Evolutionary conservation across 2,888 invertebrate genomes (phyloP).

Genomic region (Acholoe squamosa): DNA sequence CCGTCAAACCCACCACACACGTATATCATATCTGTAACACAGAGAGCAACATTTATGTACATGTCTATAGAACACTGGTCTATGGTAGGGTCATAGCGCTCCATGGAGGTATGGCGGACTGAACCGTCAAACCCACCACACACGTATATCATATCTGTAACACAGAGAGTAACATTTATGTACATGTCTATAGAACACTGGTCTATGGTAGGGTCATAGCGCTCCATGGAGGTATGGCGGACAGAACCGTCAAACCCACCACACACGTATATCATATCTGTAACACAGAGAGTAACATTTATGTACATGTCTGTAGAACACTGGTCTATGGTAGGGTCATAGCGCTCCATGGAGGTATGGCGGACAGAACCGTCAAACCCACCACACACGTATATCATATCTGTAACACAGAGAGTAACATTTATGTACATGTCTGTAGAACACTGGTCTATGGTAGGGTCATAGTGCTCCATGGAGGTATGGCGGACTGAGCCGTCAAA

Average conservation of each 20-base stretch:
- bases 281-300: slow-evolving; percentile 61
- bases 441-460: slow-evolving; percentile 80
- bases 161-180: slow-evolving; percentile 48
- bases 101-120: slow-evolving; percentile 81
- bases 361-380: slow-evolving; percentile 82
- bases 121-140: slow-evolving; percentile 83
- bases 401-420: slow-evolving; percentile 72
- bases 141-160: slow-evolving; percentile 80
- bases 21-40: slow-evolving; percentile 78
- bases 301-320: slow-evolving; percentile 69
- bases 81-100: slow-evolving; percentile 79
- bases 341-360: slow-evolving; percentile 81
- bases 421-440: not conserved
- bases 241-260: slow-evolving; percentile 82
- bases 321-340: slow-evolving; percentile 79
- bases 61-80: slow-evolving; percentile 75
- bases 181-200: slow-evolving; percentile 72
- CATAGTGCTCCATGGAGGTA: slow-evolving; percentile 81
- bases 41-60: not conserved
- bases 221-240: slow-evolving; percentile 81
- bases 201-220: slow-evolving; percentile 79
- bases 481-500: slow-evolving; percentile 82
- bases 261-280: slow-evolving; percentile 82
- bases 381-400: slow-evolving; percentile 82
- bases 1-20: slow-evolving; percentile 83